Evolutionary conservation across 2,888 invertebrate genomes (phyloP).

Genomic region (Aricia artaxerxes): DNA sequence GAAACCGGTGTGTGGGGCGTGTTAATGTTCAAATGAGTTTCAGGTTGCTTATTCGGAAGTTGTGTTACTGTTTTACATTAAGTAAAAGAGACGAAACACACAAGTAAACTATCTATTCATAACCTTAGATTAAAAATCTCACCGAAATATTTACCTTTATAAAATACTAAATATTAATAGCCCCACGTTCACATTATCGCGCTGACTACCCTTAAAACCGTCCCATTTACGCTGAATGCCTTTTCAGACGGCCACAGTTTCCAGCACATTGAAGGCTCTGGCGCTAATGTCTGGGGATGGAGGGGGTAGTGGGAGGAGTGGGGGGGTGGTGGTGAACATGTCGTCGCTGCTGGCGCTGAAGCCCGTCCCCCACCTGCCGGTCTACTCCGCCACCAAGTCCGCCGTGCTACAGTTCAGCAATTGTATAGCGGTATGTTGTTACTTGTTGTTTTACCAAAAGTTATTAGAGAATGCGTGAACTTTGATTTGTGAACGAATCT

Average conservation of each 20-base stretch:
- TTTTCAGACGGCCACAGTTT: slow-evolving; percentile 64
- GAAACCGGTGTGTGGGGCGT: too few relatives aligned
- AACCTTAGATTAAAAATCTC: too few relatives aligned
- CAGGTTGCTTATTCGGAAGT: too few relatives aligned
- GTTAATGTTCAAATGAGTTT: too few relatives aligned
- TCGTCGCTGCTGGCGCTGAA: slow-evolving; percentile 63
- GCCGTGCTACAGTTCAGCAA: slow-evolving; percentile 69
- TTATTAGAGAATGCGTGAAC: too few relatives aligned
- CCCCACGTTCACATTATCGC: not conserved
- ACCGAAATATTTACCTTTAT: not conserved
- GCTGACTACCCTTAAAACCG: not conserved
- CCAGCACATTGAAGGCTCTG: slow-evolving; percentile 63
- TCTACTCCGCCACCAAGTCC: slow-evolving; percentile 67
- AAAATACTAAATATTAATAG: not conserved
- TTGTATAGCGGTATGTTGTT: slow-evolving; percentile 59
- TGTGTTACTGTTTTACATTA: too few relatives aligned
- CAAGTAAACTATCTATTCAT: too few relatives aligned
- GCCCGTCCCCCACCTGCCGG: slow-evolving; percentile 55
- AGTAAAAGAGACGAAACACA: too few relatives aligned
- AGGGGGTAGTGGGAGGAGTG: slow-evolving; percentile 59
- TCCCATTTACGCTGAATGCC: slow-evolving; percentile 26
- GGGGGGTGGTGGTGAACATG: slow-evolving; percentile 64
- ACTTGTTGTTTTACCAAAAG: too few relatives aligned
- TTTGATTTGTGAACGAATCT: too few relatives aligned
- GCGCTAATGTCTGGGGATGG: slow-evolving; percentile 60